phyloP scores from a whole-genome alignment of 2,888 invertebrate genomes.

The Buathra laborator region DNA sequence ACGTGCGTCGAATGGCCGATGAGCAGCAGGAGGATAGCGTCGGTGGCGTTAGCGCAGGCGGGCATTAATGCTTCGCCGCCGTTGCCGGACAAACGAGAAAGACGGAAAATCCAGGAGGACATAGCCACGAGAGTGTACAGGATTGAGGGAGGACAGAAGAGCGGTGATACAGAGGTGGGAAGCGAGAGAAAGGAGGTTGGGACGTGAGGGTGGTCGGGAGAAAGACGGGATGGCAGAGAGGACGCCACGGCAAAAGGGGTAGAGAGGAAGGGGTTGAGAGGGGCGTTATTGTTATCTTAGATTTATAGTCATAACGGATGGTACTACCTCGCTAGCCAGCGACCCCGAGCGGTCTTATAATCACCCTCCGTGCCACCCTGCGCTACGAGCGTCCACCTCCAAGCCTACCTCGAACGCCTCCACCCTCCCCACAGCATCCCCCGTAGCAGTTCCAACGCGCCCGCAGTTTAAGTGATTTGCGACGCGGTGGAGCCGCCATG shows the following conservation, averaged over 20 bases:
- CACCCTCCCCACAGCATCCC: slow-evolving; percentile 68
- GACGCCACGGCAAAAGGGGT: slow-evolving; percentile 70
- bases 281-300: slow-evolving; percentile 85
- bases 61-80: slow-evolving; percentile 80
- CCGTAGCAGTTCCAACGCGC: slow-evolving; percentile 80
- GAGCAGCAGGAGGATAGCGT: slow-evolving; percentile 72
- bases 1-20: slow-evolving; percentile 82
- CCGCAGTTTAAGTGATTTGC: slow-evolving; percentile 85
- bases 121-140: slow-evolving; percentile 55
- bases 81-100: slow-evolving; percentile 71
- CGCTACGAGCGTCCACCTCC: slow-evolving; percentile 73
- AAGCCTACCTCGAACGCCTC: slow-evolving; percentile 75
- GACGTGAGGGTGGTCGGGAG: slow-evolving; percentile 11
- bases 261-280: slow-evolving; percentile 74
- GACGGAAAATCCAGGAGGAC: slow-evolving; percentile 52
- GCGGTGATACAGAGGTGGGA: slow-evolving; percentile 48
- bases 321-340: slow-evolving; percentile 84
- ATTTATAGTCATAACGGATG: slow-evolving; percentile 86
- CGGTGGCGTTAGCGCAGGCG: slow-evolving; percentile 72
- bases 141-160: slow-evolving; percentile 48
- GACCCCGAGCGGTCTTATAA: slow-evolving; percentile 85
- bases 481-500: slow-evolving; percentile 85
- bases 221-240: slow-evolving; percentile 57
- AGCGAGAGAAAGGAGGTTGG: slow-evolving; percentile 54
- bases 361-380: slow-evolving; percentile 82